Base-by-base conservation (phyloP, 2,797 vertebrate genomes). In the Chiloscyllium punctatum region DNA sequence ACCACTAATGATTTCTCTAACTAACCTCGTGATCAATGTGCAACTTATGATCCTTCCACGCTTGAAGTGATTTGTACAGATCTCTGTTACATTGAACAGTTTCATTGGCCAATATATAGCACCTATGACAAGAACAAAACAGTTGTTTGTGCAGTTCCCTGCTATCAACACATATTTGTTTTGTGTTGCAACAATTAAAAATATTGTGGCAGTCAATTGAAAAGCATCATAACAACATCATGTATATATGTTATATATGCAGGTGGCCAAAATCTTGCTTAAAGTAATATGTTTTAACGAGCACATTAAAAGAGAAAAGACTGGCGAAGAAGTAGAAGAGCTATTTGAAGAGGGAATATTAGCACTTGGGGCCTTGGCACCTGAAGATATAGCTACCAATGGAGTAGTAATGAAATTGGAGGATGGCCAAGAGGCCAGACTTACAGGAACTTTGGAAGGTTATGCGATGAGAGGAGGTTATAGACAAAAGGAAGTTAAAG, bases 41-140 rank as follows among this genome's bases (percentile, higher is more conserved):
- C 87, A 99, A 98, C 96, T 99, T 99, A 97, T 99, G 99, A 97
- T 99, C 99, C 96, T 99, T 99, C 99, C 99, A 99, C 71, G 99
- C 99, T 97, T 99, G 99, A 95, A 99, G 97, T 25, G 98, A 98
- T 96, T 98, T 98, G 96, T 99, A 99, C 0, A 99, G 97, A 82
- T 98, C 98, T 0, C 97, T 97, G 91, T 99, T 99, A 94, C 99
- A 99, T 96, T 98, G 98, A 72, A 99, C 98, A 0, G 98, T 98
- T 86, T 98, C 98, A 0, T 99, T 99, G 87, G 98, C 97, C 87
- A 99, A 97, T 96, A 99, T 99, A 87, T 97, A 98, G 96, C 99
- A 99, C 96, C 99, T 99, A 97, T 25, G n/a, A 68, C 37, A 96
- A 94, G 91, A 72, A 96, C 90, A 96, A 25, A 96, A n/a, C 84